Evolutionary conservation across 2,888 invertebrate genomes (phyloP).

Genomic region (Coenonympha arcania): DNA sequence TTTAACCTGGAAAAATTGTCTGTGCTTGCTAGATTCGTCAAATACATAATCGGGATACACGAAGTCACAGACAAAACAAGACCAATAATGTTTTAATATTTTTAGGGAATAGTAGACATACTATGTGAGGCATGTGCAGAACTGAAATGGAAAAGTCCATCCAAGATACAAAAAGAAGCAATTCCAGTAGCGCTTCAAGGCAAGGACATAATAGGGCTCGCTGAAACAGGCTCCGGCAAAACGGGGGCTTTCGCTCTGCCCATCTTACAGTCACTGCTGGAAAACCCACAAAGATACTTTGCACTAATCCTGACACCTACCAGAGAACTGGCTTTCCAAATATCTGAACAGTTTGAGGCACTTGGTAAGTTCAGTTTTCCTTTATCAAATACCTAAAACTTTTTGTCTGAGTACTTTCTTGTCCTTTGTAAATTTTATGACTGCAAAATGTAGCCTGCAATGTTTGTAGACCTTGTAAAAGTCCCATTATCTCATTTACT

Average conservation of each 20-base stretch:
- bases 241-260: slow-evolving; percentile 98
- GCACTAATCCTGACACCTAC: slow-evolving; percentile 96
- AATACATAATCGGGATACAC: no score
- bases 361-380: slow-evolving; percentile 81
- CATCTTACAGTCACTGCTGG: slow-evolving; percentile 91
- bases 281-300: slow-evolving; percentile 94
- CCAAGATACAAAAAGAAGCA: slow-evolving; percentile 95
- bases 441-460: no score
- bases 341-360: slow-evolving; percentile 98
- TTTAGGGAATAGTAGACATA: slow-evolving; percentile 90
- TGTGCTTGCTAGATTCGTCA: no score
- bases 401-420: neutral
- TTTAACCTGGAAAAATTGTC: no score
- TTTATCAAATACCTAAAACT: no score
- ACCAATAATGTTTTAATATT: neutral
- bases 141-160: slow-evolving; percentile 94
- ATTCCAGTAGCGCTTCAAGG: slow-evolving; percentile 93
- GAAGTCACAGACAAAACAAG: no score
- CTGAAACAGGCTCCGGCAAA: slow-evolving; percentile 95
- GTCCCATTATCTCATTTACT: no score
- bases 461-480: no score
- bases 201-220: slow-evolving; percentile 76
- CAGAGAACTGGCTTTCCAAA: slow-evolving; percentile 97
- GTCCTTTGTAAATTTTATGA: no score
- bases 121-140: slow-evolving; percentile 92